phyloP scores from a whole-genome alignment of 1,140 invertebrate species.

The Ooceraea biroi region DNA sequence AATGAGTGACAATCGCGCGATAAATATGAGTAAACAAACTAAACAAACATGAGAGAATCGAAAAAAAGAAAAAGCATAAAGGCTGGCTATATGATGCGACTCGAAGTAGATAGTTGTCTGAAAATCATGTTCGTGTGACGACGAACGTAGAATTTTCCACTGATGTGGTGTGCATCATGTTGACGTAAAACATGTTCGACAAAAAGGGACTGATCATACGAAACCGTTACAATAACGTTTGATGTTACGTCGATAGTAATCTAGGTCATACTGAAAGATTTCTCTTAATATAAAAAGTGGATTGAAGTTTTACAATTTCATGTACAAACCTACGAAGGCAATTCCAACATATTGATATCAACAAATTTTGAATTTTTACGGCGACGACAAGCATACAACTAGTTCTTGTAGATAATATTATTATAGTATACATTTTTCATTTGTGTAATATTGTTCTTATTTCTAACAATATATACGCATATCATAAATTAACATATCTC shows the following conservation, averaged over 20 bases:
- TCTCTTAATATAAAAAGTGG: conserved; percentile 53
- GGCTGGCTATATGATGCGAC: not conserved
- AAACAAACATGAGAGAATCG: not conserved
- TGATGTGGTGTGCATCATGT: conserved; percentile 15
- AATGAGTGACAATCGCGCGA: not conserved
- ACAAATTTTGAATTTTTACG: conserved; percentile 16
- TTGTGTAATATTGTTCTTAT: not conserved
- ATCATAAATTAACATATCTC: too few relatives aligned
- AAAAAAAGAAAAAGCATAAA: not conserved
- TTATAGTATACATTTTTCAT: not conserved
- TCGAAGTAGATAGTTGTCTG: conserved; percentile 36
- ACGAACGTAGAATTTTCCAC: conserved; percentile 46
- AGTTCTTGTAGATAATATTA: not conserved
- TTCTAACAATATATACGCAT: not conserved
- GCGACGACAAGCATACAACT: not conserved
- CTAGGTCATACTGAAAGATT: conserved; percentile 52
- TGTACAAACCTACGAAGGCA: conserved; percentile 35
- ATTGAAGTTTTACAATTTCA: conserved; percentile 59
- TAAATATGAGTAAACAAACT: not conserved
- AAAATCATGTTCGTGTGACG: conserved; percentile 40
- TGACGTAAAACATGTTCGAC: conserved; percentile 58
- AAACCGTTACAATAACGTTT: conserved; percentile 51
- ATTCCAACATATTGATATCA: conserved; percentile 49
- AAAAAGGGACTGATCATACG: conserved; percentile 45
- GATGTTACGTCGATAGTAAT: conserved; percentile 60